Evolutionary conservation across 2,797 vertebrate genomes (phyloP).

Genomic region (Protosalanx chinensis): DNA sequence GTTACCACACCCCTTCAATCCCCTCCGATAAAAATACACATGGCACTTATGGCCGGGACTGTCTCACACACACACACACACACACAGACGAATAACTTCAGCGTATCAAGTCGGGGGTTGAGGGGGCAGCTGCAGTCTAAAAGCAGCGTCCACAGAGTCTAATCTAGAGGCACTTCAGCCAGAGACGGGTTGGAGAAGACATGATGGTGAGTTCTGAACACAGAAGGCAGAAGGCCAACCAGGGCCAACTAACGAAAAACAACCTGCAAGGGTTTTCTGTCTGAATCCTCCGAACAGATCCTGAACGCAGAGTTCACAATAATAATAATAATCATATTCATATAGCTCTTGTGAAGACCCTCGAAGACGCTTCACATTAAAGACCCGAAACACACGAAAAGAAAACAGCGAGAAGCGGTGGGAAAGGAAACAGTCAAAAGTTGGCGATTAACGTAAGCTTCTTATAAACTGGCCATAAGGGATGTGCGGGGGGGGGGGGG

Average conservation of each 20-base stretch:
- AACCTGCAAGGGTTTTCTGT: not conserved
- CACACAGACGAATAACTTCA: constrained; percentile 26
- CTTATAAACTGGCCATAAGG: not conserved
- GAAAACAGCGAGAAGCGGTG: too few species aligned
- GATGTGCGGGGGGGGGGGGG: not conserved
- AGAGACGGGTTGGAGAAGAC: constrained; percentile 33
- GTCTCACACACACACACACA: constrained; percentile 25
- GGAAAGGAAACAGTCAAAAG: too few species aligned
- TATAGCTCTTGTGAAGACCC: too few species aligned
- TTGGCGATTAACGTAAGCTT: not conserved
- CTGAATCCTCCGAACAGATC: not conserved
- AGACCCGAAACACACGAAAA: too few species aligned
- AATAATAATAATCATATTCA: too few species aligned
- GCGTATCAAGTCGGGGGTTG: constrained; percentile 48
- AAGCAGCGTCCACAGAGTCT: constrained; percentile 41
- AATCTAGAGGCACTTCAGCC: constrained; percentile 48
- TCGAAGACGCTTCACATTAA: too few species aligned
- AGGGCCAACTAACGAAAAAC: not conserved
- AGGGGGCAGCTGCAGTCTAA: constrained; percentile 56
- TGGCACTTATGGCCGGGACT: constrained; percentile 37
- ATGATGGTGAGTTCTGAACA: constrained; percentile 34
- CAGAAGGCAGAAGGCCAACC: not conserved
- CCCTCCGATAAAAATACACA: constrained; percentile 48
- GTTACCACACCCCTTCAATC: constrained; percentile 47
- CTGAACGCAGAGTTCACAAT: not conserved